These are phyloP conservation scores for Drosophila buzzatii DNA, from an alignment of 2,888 invertebrate species.

Conservation along the genomic window DNA sequence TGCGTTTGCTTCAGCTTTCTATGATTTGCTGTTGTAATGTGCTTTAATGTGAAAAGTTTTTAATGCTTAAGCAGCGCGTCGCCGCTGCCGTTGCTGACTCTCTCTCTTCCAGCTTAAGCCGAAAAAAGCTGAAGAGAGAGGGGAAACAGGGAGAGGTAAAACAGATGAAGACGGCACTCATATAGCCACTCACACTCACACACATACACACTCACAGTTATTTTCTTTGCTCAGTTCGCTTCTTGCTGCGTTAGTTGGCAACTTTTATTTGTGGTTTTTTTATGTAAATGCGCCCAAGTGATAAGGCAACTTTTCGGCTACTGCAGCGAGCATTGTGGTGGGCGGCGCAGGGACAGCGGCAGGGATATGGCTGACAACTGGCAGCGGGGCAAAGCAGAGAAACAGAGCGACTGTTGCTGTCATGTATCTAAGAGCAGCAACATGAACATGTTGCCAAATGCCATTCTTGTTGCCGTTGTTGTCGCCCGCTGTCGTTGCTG, in stretches of 20 bases:
- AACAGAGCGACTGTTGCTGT: conserved; percentile 64
- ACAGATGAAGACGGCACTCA: conserved; percentile 42
- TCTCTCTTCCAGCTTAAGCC: conserved; percentile 32
- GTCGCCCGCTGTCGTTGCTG: conserved; percentile 25
- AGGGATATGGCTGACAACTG: conserved; percentile 2
- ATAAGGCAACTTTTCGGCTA: conserved; percentile 80
- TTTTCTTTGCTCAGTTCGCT: conserved; percentile 68
- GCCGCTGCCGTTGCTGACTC: conserved; percentile 26
- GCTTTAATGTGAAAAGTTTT: conserved; percentile 81
- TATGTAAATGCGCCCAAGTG: conserved; percentile 82
- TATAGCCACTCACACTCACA: conserved; percentile 34
- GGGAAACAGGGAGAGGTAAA: not conserved
- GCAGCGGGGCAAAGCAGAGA: not conserved
- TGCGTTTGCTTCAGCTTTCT: conserved; percentile 60
- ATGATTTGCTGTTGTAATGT: conserved; percentile 82
- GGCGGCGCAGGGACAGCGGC: not conserved
- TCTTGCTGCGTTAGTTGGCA: conserved; percentile 78
- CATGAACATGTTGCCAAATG: conserved; percentile 80
- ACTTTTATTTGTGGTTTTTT: conserved; percentile 82
- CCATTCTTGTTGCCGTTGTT: conserved; percentile 47
- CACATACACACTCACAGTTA: conserved; percentile 32
- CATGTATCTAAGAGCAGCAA: conserved; percentile 75
- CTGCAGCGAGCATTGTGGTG: conserved; percentile 50
- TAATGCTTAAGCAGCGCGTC: conserved; percentile 77
- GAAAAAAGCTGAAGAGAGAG: conserved; percentile 29